Evolutionary conservation across 2,888 invertebrate species (phyloP).

Genomic region (Amiota communis): DNA sequence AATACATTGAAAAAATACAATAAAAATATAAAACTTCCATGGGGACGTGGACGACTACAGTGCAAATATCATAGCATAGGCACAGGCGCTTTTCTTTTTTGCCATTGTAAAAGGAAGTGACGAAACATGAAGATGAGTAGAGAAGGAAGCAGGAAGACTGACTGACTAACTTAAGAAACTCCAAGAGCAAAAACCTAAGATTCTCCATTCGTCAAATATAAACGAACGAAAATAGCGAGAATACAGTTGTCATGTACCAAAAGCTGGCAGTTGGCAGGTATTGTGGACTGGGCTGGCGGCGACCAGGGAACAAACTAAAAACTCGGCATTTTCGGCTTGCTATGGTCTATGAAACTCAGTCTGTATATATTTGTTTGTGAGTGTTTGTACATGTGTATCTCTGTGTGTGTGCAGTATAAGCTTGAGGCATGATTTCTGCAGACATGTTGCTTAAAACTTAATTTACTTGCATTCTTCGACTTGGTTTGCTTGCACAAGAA

Average conservation of each 20-base stretch:
- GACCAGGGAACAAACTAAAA: constrained; percentile 1
- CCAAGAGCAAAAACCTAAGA: constrained; percentile 34
- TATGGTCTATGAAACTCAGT: neutral
- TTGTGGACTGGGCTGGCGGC: constrained; percentile 10
- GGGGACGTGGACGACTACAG: constrained; percentile 49
- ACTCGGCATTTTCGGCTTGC: neutral
- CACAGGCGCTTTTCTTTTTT: neutral
- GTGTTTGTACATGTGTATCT: neutral
- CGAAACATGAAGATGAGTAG: neutral
- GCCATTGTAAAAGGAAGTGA: constrained; percentile 25
- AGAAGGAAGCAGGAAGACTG: neutral
- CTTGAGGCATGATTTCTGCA: constrained; percentile 65
- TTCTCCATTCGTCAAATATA: constrained; percentile 64
- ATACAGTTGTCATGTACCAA: constrained; percentile 5
- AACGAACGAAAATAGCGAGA: constrained; percentile 36
- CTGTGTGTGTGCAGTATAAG: constrained; percentile 35
- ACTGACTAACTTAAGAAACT: constrained; percentile 19
- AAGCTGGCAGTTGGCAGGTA: constrained; percentile 52
- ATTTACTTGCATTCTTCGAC: constrained; percentile 53
- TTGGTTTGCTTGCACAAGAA: constrained; percentile 49
- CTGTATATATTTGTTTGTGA: neutral
- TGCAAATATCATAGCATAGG: constrained; percentile 55
- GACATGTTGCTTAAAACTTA: constrained; percentile 67
- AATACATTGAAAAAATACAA: constrained; percentile 36
- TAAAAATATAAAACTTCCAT: constrained; percentile 4